Evolutionary conservation across 2,797 vertebrate genomes (phyloP).

Genomic region (Pipistrellus nathusii): DNA sequence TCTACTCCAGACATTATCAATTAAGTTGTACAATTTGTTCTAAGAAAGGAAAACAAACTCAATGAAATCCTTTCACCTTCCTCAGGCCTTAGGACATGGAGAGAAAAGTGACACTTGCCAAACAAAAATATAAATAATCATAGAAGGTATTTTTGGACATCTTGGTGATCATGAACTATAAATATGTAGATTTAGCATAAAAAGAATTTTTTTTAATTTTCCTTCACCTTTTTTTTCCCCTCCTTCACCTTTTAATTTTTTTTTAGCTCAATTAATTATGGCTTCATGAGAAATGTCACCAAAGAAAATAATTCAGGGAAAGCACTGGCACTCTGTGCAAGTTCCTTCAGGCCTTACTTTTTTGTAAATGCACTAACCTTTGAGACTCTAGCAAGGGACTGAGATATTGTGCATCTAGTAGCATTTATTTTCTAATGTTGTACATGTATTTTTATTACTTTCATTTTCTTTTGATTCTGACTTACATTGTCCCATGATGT

Average conservation of each 20-base stretch:
- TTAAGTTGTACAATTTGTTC: neutral
- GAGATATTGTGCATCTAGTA: neutral
- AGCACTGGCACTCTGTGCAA: neutral
- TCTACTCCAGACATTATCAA: constrained; percentile 27
- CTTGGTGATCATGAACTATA: neutral
- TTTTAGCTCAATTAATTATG: constrained; percentile 35
- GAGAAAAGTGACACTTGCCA: neutral
- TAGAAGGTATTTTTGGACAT: constrained; percentile 27
- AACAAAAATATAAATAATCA: constrained; percentile 22
- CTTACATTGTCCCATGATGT: constrained; percentile 3
- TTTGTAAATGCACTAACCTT: neutral
- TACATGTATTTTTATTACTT: neutral
- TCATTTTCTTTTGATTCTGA: constrained; percentile 23
- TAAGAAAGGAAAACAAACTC: constrained; percentile 32
- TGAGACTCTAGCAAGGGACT: constrained; percentile 7
- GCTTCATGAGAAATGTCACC: constrained; percentile 14
- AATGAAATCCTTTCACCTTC: neutral
- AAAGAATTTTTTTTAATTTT: neutral
- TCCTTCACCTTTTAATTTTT: neutral
- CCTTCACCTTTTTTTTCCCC: too few species aligned
- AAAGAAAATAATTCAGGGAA: constrained; percentile 59
- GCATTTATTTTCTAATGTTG: constrained; percentile 12
- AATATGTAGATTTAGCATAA: neutral
- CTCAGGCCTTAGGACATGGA: neutral
- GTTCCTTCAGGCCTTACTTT: neutral